Percentiles rank a stretch among this genome's conserved stretches.
Evolutionary conservation across 2,113 vertebrate genomes (phyloP).

Genomic region (Chinchilla lanigera): DNA sequence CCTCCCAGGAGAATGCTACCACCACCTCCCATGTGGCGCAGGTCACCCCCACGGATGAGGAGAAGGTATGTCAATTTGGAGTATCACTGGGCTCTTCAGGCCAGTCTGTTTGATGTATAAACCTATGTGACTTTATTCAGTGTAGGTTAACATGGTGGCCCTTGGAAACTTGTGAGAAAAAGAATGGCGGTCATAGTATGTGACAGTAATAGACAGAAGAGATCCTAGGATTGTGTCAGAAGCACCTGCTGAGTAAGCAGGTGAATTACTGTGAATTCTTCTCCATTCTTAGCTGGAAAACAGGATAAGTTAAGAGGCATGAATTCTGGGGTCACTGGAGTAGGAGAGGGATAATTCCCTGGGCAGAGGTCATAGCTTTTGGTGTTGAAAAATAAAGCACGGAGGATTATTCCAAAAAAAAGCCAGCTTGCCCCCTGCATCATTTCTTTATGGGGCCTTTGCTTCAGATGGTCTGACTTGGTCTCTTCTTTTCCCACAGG

Average conservation of each 20-base stretch:
- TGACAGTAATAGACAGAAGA: background rate
- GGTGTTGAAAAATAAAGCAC: background rate
- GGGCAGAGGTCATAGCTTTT: background rate
- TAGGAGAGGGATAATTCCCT: too few species aligned
- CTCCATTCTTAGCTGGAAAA: background rate
- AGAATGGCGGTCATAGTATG: background rate
- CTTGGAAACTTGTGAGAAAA: background rate
- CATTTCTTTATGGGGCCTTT: background rate
- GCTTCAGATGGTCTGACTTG: background rate
- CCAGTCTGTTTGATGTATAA: background rate
- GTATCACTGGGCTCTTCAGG: background rate
- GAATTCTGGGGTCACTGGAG: background rate
- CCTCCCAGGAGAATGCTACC: constrained; percentile 96
- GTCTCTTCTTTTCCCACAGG: constrained; percentile 79
- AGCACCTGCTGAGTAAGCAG: background rate
- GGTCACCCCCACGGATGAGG: constrained; percentile 96
- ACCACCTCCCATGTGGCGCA: constrained; percentile 95
- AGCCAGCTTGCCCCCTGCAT: background rate
- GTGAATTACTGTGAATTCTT: background rate
- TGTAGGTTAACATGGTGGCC: background rate
- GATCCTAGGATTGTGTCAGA: background rate
- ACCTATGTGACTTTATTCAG: background rate
- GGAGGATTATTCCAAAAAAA: background rate
- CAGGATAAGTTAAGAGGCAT: background rate
- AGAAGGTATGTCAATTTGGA: constrained; percentile 88